Evolutionary conservation across 1,140 invertebrate species (phyloP), one percentile per base, ranked within the genome.

Genomic region (Sminthurinus signatus): DNA sequence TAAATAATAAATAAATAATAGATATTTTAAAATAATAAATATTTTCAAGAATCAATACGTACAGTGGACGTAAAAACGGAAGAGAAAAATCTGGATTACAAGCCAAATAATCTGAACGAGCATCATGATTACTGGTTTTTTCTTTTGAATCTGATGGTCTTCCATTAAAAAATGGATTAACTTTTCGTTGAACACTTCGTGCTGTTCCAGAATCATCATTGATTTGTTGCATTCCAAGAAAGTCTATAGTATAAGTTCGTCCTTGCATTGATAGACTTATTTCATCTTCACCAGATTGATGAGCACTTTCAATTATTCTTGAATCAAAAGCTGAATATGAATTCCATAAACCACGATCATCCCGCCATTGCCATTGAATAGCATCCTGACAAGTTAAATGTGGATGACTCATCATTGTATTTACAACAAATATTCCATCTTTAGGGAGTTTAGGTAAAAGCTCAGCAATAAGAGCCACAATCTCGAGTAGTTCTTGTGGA

Each of bases 201-300:
- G 93, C 87, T 50, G 92, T 96, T 60, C 94, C 94, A 5, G 93
- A 93, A 76, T 96, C 93, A 79, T 98, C 94, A 77, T 97, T 97
- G 67, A 97, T 94, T 83, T 98, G 94, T 78, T 96, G 93, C 91
- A 97, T 94, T 70, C 91, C 87, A 78, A 93, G 88, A 73, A 98
- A 91, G 80, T 98, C 94, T 67, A 98, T 87, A 1, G 92, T 93
- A 76, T 97, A 97, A 12, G 91, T 93, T 72, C 91, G 83, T 62
- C 92, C 91, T 75, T 93, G 83, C 17, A 91, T 91, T 36, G 88
- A 89, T 50, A 98, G 80, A 74, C 87, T 93, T 63, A 96, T 89
- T 79, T 97, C 94, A 78, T 96, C 93, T 76, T 96, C 93, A 36
- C 90, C 92, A 74, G 88, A 88, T 74, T 90, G 85, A 78, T 93